These are phyloP conservation scores for Lasioglossum morio DNA, from an alignment of 2,888 invertebrate genomes.

Conservation along the genomic window DNA sequence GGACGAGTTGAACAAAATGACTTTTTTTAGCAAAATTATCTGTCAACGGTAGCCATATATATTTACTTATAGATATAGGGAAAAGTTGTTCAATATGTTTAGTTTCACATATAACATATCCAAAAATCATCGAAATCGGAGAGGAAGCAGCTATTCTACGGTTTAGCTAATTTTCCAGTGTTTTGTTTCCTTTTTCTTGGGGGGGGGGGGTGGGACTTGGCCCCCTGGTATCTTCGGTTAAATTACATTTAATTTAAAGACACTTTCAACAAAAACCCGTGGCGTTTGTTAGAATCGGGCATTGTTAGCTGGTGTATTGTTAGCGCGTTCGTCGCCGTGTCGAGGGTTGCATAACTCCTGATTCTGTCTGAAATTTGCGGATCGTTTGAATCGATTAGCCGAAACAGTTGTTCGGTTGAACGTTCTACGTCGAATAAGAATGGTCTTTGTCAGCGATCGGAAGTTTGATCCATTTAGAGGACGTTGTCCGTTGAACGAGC, in stretches of 20 bases:
- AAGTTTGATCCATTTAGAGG: conserved; percentile 22
- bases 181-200: no score
- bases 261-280: neutral
- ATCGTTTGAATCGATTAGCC: neutral
- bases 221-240: neutral
- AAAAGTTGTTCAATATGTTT: no score
- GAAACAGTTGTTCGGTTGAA: neutral
- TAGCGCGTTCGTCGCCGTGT: neutral
- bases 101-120: no score
- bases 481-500: conserved; percentile 33
- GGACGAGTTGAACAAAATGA: no score
- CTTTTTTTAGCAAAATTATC: no score
- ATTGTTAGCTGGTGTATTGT: neutral
- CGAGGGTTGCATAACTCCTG: neutral
- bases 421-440: neutral
- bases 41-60: no score
- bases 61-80: no score
- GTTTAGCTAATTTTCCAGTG: no score
- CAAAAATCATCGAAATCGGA: no score
- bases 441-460: neutral
- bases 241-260: neutral
- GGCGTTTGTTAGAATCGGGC: neutral
- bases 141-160: no score
- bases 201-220: no score
- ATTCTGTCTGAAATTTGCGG: neutral